Percentiles rank a stretch among this genome's conserved stretches.
phyloP scores from a whole-genome alignment of 30 jellyfish, hydroid and myxozoan genomes.

The Sanderia malayensis region DNA sequence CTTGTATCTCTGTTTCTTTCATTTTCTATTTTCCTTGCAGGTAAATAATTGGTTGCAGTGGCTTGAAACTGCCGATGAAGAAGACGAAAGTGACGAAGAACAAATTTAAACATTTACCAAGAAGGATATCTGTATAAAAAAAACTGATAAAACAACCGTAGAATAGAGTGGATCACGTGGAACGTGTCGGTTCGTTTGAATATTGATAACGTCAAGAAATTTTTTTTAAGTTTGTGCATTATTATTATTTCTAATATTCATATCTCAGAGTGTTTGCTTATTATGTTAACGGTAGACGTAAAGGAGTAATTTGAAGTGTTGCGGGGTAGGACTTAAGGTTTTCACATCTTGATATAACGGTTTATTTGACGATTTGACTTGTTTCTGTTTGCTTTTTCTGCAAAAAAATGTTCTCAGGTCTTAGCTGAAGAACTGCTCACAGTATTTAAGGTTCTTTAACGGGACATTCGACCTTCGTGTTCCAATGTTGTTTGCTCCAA shows the following conservation, averaged over 20 bases:
- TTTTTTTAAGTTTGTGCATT: neutral
- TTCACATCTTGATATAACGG: conserved; percentile 3
- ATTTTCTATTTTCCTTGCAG: conserved; percentile 22
- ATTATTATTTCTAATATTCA: neutral
- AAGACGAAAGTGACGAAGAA: conserved; percentile 84
- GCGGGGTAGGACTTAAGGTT: neutral
- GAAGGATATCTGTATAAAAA: too few species aligned
- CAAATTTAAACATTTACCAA: conserved; percentile 17
- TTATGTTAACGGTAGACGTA: neutral
- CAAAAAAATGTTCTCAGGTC: too few species aligned
- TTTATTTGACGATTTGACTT: too few species aligned
- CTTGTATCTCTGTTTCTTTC: too few species aligned
- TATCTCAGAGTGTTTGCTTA: neutral
- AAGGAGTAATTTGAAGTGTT: neutral
- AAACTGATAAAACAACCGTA: conserved; percentile 7
- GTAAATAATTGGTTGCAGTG: conserved; percentile 93
- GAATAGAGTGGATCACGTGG: conserved; percentile 14
- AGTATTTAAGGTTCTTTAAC: too few species aligned
- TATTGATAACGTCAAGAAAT: neutral
- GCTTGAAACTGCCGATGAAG: conserved; percentile 97
- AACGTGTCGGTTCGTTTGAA: conserved; percentile 28
- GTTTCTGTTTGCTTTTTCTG: too few species aligned
- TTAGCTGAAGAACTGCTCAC: too few species aligned
- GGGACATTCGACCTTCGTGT: too few species aligned
- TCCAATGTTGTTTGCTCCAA: too few species aligned